These are phyloP conservation scores for Alloplasta piceator DNA, from an alignment of 2,888 invertebrate species.

Conservation along the genomic window DNA sequence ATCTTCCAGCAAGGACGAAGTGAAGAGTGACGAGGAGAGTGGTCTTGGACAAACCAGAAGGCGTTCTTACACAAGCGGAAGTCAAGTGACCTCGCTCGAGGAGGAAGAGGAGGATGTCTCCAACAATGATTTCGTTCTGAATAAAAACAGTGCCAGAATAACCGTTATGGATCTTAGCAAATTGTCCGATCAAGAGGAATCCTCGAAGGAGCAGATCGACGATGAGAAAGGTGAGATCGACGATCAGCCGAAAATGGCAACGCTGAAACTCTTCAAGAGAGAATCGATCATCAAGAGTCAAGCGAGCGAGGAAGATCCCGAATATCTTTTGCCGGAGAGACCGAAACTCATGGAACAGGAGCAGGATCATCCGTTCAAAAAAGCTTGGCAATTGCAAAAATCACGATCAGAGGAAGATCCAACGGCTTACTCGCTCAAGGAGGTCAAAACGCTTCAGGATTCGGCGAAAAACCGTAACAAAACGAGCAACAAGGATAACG, in stretches of 20 bases:
- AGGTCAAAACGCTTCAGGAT: conserved; percentile 56
- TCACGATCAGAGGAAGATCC: conserved; percentile 81
- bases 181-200: conserved; percentile 72
- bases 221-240: conserved; percentile 53
- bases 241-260: conserved; percentile 57
- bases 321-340: conserved; percentile 80
- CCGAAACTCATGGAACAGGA: conserved; percentile 81
- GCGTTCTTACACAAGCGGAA: conserved; percentile 72
- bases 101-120: conserved; percentile 74
- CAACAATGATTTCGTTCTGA: conserved; percentile 74
- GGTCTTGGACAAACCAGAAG: conserved; percentile 67
- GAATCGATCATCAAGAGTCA: conserved; percentile 82
- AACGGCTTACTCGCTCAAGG: conserved; percentile 73
- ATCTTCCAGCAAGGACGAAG: conserved; percentile 41
- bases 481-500: conserved; percentile 45
- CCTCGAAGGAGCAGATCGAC: conserved; percentile 64
- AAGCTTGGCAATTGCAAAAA: conserved; percentile 82
- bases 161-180: conserved; percentile 79
- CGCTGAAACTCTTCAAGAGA: conserved; percentile 78
- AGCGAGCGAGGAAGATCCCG: conserved; percentile 82
- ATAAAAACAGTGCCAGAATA: conserved; percentile 74
- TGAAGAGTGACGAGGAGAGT: conserved; percentile 68
- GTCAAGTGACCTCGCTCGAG: conserved; percentile 74
- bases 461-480: conserved; percentile 31
- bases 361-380: conserved; percentile 81